These are phyloP conservation scores for Eupithecia pulchellata DNA, from an alignment of 2,888 invertebrate genomes.

Conservation along the genomic window DNA sequence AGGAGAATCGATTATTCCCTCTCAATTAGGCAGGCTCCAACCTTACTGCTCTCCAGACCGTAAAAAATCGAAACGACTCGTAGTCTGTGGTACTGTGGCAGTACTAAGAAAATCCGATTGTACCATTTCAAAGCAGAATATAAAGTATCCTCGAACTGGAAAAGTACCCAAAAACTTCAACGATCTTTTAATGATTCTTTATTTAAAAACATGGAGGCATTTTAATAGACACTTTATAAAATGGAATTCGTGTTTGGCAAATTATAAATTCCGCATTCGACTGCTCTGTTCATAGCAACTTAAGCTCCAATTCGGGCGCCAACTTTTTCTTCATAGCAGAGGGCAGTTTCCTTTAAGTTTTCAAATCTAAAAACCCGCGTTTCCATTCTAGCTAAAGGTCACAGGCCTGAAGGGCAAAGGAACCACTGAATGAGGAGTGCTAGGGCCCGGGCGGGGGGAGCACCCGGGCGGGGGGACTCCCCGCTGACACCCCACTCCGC, in stretches of 20 bases:
- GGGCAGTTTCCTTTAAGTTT: background rate
- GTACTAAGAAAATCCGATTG: background rate
- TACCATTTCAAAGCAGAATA: background rate
- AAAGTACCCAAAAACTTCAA: background rate
- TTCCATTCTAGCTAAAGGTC: conserved; percentile 71
- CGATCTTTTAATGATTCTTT: background rate
- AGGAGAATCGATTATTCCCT: conserved; percentile 61
- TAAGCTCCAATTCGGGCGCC: background rate
- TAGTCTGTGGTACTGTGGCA: background rate
- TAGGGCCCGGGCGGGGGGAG: conserved; percentile 61
- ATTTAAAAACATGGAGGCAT: background rate
- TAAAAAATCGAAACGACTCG: conserved; percentile 52
- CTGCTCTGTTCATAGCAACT: background rate
- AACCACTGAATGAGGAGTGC: conserved; percentile 69
- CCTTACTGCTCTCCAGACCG: conserved; percentile 53
- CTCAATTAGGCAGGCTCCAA: conserved; percentile 53
- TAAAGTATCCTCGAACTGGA: background rate
- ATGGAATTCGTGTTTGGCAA: background rate
- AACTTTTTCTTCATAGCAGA: conserved; percentile 6
- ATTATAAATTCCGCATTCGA: background rate
- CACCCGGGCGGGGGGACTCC: conserved; percentile 46
- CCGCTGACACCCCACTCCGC: conserved; percentile 63
- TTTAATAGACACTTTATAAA: background rate
- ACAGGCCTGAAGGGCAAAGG: conserved; percentile 73
- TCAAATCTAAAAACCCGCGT: conserved; percentile 57